Base-by-base conservation (phyloP, 2,797 vertebrate species). In the Poeciliopsis infans region DNA sequence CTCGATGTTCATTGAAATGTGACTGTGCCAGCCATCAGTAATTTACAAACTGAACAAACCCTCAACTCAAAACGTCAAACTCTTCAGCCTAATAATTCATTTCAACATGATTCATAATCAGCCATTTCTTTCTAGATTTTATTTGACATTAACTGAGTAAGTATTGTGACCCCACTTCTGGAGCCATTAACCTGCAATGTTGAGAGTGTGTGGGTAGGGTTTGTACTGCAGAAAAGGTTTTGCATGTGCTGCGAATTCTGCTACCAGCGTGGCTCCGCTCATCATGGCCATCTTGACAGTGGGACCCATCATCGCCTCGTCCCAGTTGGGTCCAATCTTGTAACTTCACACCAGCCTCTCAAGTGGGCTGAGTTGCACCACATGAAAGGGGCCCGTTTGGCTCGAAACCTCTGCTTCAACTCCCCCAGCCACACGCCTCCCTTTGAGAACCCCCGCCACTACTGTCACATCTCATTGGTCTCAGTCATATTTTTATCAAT, bases 361-460 rank as follows among this genome's bases (percentile, higher is more conserved):
- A 95, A 96, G 94, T 94, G 93, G 94, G 92, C 87, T 82, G 87
- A 88, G 92, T 92, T 88, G 75, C 61, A 87, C 95, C 96, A 95
- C 96, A 96, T 95, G 90, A 96, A 94, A 95, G 83, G 25, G 64
- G 74, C 61, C 71, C 5, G 76, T 84, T 90, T 91, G 85, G 90
- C 87, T 88, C 76, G 57, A 83, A 90, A 84, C 87, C 86, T 84
- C 82, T 84, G 73, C 81, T n/a, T 76, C 83, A 84, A 78, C 88
- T 84, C 73, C 80, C 70, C 84, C 76, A 92, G 92, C 92, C 86
- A 75, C 87, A 89, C 23, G 73, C 78, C 85, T 85, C 81, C 80
- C 85, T 81, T 74, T 76, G 68, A 84, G 85, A 85, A 71, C 84
- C 88, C 91, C 88, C 6, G 39, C 85, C 72, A 87, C 92, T 93